Base-by-base conservation (phyloP, 2,113 vertebrate genomes). In the Melozone crissalis region DNA sequence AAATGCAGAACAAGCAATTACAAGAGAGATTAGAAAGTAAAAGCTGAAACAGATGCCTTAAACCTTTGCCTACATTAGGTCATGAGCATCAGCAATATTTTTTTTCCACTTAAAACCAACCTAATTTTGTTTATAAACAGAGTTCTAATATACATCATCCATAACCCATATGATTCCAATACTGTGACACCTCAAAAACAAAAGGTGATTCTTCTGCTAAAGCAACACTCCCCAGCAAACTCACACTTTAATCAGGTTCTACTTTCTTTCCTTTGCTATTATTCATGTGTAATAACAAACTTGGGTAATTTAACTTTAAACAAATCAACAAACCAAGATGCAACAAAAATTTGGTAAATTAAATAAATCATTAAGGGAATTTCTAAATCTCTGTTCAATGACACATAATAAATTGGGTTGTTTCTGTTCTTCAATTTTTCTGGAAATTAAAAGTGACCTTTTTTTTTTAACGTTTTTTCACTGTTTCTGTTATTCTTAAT, bases 371-470 rank as follows among this genome's bases (percentile, higher is more conserved):
- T 90, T 65, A 90, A 30, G 15, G 30, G 44, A 54, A 78, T 89
- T 88, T 92, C 37, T 75, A 81, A 80, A 83, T 91, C 61, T 46
- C 77, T 82, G 61, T 69, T 94, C 81, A 96, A 92, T 89, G 87
- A 88, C 83, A 74, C 43, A 31, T 23, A 74, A 79, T 19, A 69
- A n/a, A 81, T 46, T 33, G 18, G 26, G 61, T 35, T 74, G 31
- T 39, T 67, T 73, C 73, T 72, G 43, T n/a, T 84, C 8, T 74
- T 46, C 2, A 0, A 2, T 9, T 13, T 41, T 46, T 76, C 61
- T 4, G 2, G 26, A 58, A 81, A 69, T 28, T 54, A 79, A n/a
- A 11, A 67, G 4, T 4, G 9, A 75, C 21, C 15, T 54, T n/a
- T 46, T 20, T 0, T 30, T 62, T 78, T 78, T 13, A 31, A 7